phyloP scores from a whole-genome alignment of 2,113 vertebrate genomes.

The Numenius arquata region DNA sequence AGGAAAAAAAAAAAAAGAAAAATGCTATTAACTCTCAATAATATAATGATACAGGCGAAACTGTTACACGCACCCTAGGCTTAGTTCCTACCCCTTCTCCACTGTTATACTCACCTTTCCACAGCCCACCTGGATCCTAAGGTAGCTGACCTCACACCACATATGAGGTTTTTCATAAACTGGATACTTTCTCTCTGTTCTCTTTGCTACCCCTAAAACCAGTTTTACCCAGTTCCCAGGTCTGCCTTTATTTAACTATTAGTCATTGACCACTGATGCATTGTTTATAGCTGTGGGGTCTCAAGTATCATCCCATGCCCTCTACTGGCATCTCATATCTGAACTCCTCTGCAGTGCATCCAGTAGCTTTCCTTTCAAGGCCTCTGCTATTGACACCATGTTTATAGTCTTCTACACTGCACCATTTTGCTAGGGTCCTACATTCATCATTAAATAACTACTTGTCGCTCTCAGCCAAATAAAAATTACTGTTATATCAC shows the following conservation, averaged over 20 bases:
- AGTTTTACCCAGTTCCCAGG: not conserved
- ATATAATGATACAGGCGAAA: not conserved
- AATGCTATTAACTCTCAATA: not conserved
- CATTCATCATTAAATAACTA: not conserved
- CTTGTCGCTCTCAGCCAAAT: not conserved
- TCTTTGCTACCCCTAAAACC: not conserved
- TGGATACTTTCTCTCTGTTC: not conserved
- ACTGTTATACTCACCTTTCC: not conserved
- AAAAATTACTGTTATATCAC: not conserved
- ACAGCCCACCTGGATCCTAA: not conserved
- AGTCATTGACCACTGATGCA: not conserved
- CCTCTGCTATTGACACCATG: not conserved
- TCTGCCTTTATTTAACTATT: not conserved
- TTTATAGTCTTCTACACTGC: not conserved
- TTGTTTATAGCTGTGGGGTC: not conserved
- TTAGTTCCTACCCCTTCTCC: not conserved
- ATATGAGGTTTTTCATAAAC: not conserved
- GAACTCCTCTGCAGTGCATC: not conserved
- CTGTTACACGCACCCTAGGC: not conserved
- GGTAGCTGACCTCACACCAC: not conserved
- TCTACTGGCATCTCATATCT: not conserved
- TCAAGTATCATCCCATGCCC: not conserved
- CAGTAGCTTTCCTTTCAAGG: not conserved
- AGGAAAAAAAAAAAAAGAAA: not conserved
- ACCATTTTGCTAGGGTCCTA: not conserved